These are phyloP conservation scores for Rhadinocentrus ornatus DNA, from an alignment of 2,797 vertebrate species.

Conservation along the genomic window DNA sequence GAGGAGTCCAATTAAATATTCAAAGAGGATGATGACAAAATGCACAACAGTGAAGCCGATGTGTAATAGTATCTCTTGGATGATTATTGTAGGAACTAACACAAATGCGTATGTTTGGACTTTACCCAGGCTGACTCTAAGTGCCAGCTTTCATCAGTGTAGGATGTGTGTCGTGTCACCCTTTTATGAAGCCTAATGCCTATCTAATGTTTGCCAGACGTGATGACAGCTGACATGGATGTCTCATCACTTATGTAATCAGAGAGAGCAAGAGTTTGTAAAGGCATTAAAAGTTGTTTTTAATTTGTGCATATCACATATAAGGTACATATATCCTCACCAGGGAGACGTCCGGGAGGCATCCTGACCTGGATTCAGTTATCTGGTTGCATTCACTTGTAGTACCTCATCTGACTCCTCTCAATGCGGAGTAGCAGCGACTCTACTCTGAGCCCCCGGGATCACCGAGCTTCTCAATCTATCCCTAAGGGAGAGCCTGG, in stretches of 20 bases:
- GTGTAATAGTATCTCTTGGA: conserved; percentile 73
- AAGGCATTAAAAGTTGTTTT: too few relatives aligned
- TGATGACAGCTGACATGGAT: conserved; percentile 45
- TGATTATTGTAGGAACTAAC: conserved; percentile 47
- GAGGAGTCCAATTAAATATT: conserved; percentile 73
- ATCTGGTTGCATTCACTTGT: too few relatives aligned
- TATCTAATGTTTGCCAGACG: conserved; percentile 49
- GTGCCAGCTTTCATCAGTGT: conserved; percentile 61
- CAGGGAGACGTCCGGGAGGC: too few relatives aligned
- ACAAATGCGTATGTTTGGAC: conserved; percentile 29
- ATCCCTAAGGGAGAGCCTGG: too few relatives aligned
- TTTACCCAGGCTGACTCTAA: conserved; percentile 44
- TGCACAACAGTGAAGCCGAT: conserved; percentile 43
- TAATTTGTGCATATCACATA: too few relatives aligned
- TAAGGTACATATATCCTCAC: too few relatives aligned
- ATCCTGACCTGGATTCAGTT: too few relatives aligned
- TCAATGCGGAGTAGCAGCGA: too few relatives aligned
- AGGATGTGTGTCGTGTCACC: conserved; percentile 65
- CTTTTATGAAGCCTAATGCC: conserved; percentile 65
- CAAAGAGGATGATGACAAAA: conserved; percentile 67
- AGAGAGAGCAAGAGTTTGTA: conserved; percentile 26
- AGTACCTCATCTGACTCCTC: too few relatives aligned
- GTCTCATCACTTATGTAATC: conserved; percentile 45
- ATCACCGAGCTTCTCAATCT: too few relatives aligned
- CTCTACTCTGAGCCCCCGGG: too few relatives aligned